Base-by-base conservation (phyloP, 30 jellyfish, hydroid and myxozoan species). In the Rhopilema esculentum region DNA sequence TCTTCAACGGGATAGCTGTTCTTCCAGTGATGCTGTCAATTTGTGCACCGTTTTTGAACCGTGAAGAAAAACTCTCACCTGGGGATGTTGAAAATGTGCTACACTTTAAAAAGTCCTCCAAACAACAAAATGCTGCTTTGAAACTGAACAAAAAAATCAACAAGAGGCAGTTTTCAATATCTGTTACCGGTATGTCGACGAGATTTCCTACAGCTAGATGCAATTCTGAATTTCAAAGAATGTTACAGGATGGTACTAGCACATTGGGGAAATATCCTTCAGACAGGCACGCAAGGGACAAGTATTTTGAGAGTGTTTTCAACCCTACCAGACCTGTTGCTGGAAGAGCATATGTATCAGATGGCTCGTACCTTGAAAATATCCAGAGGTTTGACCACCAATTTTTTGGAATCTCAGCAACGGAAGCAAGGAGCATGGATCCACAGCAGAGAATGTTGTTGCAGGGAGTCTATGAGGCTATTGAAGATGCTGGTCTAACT, bases 381-480 rank as follows among this genome's bases (percentile, higher is more conserved):
- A 86, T 86, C 63, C 85, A 86, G 12, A 32, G 57, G 27, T 86
- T 86, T 28, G 95, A 86, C 50, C 79, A 86, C 57, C 80, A 86
- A 66, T 86, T 86, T 40, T 86, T 86, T 24, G 95, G 95, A 4
- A 86, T 86, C 0, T 86, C 95, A 23, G 88, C 95, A 8, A 86
- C 95, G 30, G 95, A 86, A 21, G 95, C 95, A 25, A 86, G 69
- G 75, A 86, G 95, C 68, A 86, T 86, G 95, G 95, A 86, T 28
- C 95, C 95, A 16, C 95, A 86, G 49, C 95, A 86, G 75, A 80
- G 95, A 33, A 31, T 86, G 79, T 84, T 86, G 32, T 48, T 86
- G 23, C 90, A 86, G 66, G 95, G 95, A 28, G 79, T 83, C 22
- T 86, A 53, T 27, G 95, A 86, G 57, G 89, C 95, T 16, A 77